Conservation (phyloP, 1,140 invertebrate genomes). For the Conus betulinus region DNA sequence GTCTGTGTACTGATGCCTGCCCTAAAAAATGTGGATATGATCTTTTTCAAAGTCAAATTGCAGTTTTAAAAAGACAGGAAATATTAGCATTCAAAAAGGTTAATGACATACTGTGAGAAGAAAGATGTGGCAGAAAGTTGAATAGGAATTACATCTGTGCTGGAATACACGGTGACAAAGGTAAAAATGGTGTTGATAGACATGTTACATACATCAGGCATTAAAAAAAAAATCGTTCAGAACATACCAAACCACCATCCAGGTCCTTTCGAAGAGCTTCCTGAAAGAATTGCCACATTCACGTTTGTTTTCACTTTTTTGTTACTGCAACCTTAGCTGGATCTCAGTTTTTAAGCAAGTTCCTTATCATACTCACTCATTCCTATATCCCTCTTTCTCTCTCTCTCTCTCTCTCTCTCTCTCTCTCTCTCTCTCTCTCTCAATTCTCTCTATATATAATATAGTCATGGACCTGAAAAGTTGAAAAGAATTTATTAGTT, state of each 20-base stretch:
- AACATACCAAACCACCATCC: constrained; percentile 18
- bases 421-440: no score
- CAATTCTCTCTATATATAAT: no score
- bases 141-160: no score
- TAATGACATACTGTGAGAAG: not conserved
- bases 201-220: not conserved
- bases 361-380: not conserved
- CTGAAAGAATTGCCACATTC: not conserved
- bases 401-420: not conserved
- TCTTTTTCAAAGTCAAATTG: not conserved
- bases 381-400: not conserved
- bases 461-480: no score
- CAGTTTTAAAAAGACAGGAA: not conserved
- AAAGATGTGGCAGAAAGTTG: no score
- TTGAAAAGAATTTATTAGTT: no score
- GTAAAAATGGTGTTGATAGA: no score
- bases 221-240: not conserved
- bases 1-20: no score
- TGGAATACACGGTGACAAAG: not conserved
- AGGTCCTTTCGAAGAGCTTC: constrained; percentile 14
- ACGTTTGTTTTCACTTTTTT: no score
- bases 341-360: no score
- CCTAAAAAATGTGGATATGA: no score
- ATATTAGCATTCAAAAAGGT: not conserved
- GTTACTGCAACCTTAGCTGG: no score